Evolutionary conservation across 2,797 vertebrate species (phyloP).

Genomic region (Malacoraja senta): DNA sequence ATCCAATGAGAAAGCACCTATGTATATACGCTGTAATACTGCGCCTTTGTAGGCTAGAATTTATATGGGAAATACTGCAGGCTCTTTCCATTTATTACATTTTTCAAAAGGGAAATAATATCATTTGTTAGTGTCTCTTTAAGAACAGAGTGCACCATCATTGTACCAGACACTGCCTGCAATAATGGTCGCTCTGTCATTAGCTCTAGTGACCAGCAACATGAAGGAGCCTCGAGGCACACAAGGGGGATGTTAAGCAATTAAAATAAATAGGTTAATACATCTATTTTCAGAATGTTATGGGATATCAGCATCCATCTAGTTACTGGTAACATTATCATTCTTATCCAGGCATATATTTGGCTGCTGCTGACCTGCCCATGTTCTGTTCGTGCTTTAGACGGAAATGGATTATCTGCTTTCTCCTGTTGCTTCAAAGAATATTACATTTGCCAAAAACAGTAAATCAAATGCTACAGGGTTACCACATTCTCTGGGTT

Average conservation of each 20-base stretch:
- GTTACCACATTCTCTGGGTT: neutral
- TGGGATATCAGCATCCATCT: neutral
- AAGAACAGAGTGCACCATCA: no score
- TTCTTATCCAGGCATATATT: neutral
- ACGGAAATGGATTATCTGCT: neutral
- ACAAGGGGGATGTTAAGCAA: neutral
- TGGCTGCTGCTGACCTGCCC: neutral
- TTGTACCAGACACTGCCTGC: no score
- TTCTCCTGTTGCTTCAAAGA: neutral
- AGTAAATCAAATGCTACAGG: neutral
- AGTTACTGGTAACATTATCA: neutral
- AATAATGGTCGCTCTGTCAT: no score
- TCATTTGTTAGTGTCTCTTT: no score
- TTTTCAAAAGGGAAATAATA: no score
- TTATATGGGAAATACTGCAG: no score
- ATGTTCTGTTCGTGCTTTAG: neutral
- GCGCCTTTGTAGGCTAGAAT: no score
- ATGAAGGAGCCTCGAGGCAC: no score
- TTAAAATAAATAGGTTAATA: neutral
- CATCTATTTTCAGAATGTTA: neutral
- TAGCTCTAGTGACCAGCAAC: no score
- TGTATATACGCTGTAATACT: no score
- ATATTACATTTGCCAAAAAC: neutral
- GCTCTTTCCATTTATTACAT: no score
- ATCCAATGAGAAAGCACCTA: no score